These are phyloP conservation scores for Leptobrachium leishanense DNA, from an alignment of 2,113 vertebrate genomes.

Conservation along the genomic window DNA sequence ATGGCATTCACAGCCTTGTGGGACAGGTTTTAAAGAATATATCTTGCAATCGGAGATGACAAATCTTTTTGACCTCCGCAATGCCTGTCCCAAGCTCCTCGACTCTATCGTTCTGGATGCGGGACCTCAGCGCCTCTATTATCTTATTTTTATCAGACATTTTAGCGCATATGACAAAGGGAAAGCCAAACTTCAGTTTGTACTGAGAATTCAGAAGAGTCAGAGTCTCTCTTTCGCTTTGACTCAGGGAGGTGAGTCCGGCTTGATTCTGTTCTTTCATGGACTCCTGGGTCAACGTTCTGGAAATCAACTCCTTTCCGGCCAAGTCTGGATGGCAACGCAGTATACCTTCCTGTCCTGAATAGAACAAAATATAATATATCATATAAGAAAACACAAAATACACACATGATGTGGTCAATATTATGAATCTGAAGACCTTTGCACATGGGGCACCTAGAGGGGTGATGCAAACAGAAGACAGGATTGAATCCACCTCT, in stretches of 20 bases:
- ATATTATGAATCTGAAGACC: not conserved
- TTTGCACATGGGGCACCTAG: not conserved
- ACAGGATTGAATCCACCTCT: no score
- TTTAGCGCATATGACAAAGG: conserved; percentile 79
- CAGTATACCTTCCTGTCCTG: conserved; percentile 80
- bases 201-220: conserved; percentile 68
- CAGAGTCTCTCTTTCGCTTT: conserved; percentile 56
- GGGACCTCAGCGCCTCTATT: conserved; percentile 60
- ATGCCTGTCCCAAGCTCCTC: conserved; percentile 67
- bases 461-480: not conserved
- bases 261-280: conserved; percentile 69
- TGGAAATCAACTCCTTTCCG: conserved; percentile 68
- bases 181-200: conserved; percentile 76
- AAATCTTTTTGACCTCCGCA: conserved; percentile 78
- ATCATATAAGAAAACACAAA: conserved; percentile 19
- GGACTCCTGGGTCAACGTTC: conserved; percentile 70
- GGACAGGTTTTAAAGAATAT: conserved; percentile 48
- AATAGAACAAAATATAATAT: conserved; percentile 26
- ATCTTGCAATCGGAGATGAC: conserved; percentile 65
- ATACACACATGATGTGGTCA: not conserved
- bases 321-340: conserved; percentile 80
- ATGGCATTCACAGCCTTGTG: conserved; percentile 11
- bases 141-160: conserved; percentile 63
- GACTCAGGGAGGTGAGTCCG: conserved; percentile 65
- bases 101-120: conserved; percentile 53